Evolutionary conservation across 2,888 invertebrate genomes (phyloP), one percentile per base, ranked within the genome.

Genomic region (Noctua comes): DNA sequence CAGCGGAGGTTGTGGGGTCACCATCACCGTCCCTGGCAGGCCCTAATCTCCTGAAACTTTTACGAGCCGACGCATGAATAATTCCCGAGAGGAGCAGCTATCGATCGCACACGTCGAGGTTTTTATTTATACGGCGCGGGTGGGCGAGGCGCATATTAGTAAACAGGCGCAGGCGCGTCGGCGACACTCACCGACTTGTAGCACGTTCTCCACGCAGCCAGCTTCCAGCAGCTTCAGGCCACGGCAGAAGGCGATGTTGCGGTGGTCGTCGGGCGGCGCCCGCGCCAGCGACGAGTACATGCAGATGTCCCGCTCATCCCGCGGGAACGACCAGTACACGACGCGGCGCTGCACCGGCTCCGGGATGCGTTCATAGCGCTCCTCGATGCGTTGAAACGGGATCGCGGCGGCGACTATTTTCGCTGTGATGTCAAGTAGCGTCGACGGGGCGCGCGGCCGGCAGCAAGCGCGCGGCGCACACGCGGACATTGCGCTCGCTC

Each of bases 291-390:
- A 98, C 90, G 98, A 98, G 97, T 99, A 99, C 98, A 98, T 98
- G 96, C 98, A 98, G 94, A 99, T 98, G 97, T 98, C 98, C 93
- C 98, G 97, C 95, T 98, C 98, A 94, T 98, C 98, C 92, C 98
- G 97, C 89, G 98, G 99, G 97, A 98, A 98, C 87, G 98, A 98
- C 98, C 98, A 98, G 97, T 97, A 98, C 93, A 98, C 98, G 94
- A 98, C 98, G 93, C 98, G 97, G 90, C 98, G 97, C 95, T 98
- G 98, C 94, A 98, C 98, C 88, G 98, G 98, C 95, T 98, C 98
- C 88, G 98, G 99, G 95, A 99, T 98, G 91, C 98, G 97, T 94
- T 98, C 98, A 95, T 98, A 98, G 88, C 98, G 97, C 95, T 98
- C 98, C 96, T 98, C 98, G 93, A 99, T 98, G 91, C 98, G 97